These are phyloP conservation scores for Eustalomyia histrio DNA, from an alignment of 2,888 invertebrate genomes.

Conservation along the genomic window DNA sequence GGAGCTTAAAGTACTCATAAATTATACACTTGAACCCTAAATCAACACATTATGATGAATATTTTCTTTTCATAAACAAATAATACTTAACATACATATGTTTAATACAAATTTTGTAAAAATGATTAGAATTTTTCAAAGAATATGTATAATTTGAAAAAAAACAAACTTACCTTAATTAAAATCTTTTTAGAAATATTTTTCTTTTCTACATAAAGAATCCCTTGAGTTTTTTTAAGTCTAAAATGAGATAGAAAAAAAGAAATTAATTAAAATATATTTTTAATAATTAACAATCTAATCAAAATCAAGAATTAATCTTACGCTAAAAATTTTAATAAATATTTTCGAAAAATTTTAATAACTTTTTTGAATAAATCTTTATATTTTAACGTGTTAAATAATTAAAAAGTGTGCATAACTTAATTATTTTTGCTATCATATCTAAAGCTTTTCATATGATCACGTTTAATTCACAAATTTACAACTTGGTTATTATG, in stretches of 20 bases:
- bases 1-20: conserved; percentile 12
- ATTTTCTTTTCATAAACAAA: conserved; percentile 20
- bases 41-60: conserved; percentile 35
- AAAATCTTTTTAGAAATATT: conserved; percentile 19
- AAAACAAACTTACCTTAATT: conserved; percentile 26
- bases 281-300: background rate
- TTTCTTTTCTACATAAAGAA: background rate
- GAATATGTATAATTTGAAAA: background rate
- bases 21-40: conserved; percentile 37
- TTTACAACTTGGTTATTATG: background rate
- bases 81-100: background rate
- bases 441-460: no score
- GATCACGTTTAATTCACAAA: background rate
- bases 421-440: no score
- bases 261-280: background rate
- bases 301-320: no score
- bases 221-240: conserved; percentile 14
- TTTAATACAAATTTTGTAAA: background rate
- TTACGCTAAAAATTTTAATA: no score
- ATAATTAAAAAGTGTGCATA: no score
- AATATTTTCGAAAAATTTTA: no score
- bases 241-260: conserved; percentile 19
- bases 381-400: no score
- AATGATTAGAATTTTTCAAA: background rate
- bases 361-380: no score